These are phyloP conservation scores for Eubucco bourcierii DNA, from an alignment of 2,113 vertebrate genomes.

Conservation along the genomic window DNA sequence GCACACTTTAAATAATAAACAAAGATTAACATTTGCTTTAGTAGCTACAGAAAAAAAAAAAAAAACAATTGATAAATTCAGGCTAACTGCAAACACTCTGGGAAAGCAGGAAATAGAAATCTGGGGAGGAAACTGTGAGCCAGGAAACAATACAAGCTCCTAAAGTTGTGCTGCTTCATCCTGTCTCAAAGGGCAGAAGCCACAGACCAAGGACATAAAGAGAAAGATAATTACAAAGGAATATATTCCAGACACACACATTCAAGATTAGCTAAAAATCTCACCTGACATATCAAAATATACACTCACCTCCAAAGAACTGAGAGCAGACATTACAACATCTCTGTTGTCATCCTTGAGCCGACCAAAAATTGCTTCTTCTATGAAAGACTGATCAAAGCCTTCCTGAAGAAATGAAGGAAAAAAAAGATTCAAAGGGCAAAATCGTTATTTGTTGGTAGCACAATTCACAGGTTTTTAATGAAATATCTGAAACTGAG, in stretches of 20 bases:
- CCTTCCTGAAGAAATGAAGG: conserved; percentile 73
- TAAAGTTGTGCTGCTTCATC: not conserved
- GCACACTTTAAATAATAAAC: not conserved
- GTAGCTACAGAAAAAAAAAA: not conserved
- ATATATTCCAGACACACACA: not conserved
- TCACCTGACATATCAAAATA: not conserved
- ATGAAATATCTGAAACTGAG: not conserved
- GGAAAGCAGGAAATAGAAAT: not conserved
- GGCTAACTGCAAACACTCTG: not conserved
- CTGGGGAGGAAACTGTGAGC: not conserved
- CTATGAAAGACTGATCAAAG: conserved; percentile 86
- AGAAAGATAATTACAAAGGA: not conserved
- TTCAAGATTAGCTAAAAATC: not conserved
- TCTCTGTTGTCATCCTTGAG: conserved; percentile 85
- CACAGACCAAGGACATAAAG: not conserved
- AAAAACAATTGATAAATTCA: not conserved
- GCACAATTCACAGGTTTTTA: not conserved
- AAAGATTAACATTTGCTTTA: not conserved
- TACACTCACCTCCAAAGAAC: conserved; percentile 81
- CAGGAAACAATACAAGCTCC: not conserved
- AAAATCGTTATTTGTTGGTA: not conserved
- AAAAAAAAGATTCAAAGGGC: not conserved
- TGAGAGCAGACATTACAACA: conserved; percentile 82
- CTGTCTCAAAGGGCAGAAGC: not conserved
- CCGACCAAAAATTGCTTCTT: conserved; percentile 82